phyloP scores from a whole-genome alignment of 2,113 vertebrate genomes.

The Halichoeres trimaculatus region DNA sequence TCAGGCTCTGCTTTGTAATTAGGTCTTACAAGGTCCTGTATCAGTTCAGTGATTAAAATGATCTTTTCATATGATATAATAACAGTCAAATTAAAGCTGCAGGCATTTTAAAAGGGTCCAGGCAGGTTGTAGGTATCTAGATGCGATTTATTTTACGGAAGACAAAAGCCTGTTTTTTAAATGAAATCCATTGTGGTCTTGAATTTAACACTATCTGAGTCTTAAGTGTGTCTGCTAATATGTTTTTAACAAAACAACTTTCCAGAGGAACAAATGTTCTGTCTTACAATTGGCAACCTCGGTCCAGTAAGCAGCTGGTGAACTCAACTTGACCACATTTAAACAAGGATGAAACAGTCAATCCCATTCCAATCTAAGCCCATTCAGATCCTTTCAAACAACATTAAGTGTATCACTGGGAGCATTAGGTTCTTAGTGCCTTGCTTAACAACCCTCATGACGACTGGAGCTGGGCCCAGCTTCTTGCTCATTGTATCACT shows the following conservation, averaged over 20 bases:
- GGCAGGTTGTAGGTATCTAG: background rate
- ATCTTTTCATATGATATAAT: conserved; percentile 3
- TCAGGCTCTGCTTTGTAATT: conserved; percentile 29
- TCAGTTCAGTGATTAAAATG: background rate
- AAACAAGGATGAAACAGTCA: too few relatives aligned
- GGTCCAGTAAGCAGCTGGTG: too few relatives aligned
- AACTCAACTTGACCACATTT: too few relatives aligned
- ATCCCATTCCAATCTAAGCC: too few relatives aligned
- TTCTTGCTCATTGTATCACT: too few relatives aligned
- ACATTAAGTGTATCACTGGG: too few relatives aligned
- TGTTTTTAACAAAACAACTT: background rate
- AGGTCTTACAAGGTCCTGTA: conserved; percentile 7
- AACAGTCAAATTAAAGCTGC: background rate
- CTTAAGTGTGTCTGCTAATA: background rate
- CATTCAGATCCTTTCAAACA: too few relatives aligned
- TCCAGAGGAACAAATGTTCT: too few relatives aligned
- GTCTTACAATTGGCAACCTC: too few relatives aligned
- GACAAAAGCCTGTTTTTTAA: background rate
- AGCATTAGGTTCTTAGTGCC: too few relatives aligned
- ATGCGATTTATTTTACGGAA: background rate
- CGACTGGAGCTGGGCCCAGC: too few relatives aligned
- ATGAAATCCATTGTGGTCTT: background rate
- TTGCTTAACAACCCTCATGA: too few relatives aligned
- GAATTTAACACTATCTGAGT: background rate
- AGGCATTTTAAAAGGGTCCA: background rate